Evolutionary conservation across 2,113 vertebrate species (phyloP).

Genomic region (Pseudorasbora parva): DNA sequence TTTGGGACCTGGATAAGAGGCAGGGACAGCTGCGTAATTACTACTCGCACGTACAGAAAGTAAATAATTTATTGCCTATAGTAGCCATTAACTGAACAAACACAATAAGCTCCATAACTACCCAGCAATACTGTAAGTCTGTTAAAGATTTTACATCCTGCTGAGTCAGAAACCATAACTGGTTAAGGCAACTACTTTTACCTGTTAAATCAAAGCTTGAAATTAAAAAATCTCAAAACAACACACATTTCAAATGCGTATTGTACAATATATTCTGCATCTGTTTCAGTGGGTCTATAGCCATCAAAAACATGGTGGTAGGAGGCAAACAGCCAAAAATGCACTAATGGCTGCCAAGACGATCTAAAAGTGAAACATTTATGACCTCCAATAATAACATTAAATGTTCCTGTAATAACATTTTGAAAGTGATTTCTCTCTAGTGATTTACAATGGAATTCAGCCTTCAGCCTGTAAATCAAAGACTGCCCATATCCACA

Average conservation of each 20-base stretch:
- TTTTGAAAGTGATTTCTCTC: constrained; percentile 69
- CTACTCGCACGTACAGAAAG: constrained; percentile 73
- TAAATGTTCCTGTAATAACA: constrained; percentile 71
- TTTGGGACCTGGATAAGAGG: constrained; percentile 17
- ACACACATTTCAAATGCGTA: background rate
- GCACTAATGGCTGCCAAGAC: constrained; percentile 17
- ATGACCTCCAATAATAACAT: constrained; percentile 64
- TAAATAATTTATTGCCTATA: constrained; percentile 75
- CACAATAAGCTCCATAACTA: constrained; percentile 52
- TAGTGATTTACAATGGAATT: constrained; percentile 75
- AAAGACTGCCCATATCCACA: constrained; percentile 54
- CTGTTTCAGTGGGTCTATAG: constrained; percentile 8
- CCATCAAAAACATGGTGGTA: constrained; percentile 7
- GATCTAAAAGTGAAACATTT: constrained; percentile 60
- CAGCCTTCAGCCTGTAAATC: constrained; percentile 68
- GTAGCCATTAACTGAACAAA: constrained; percentile 73
- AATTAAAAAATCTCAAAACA: background rate
- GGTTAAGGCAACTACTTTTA: background rate
- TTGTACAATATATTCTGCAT: background rate
- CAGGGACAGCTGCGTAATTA: constrained; percentile 69
- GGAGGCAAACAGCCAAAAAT: background rate
- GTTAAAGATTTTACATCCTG: background rate
- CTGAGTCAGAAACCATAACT: constrained; percentile 3
- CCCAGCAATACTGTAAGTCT: background rate
- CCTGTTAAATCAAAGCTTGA: background rate